These are phyloP conservation scores for Sphenopsis melanotis DNA, from an alignment of 2,797 vertebrate genomes.

Conservation along the genomic window DNA sequence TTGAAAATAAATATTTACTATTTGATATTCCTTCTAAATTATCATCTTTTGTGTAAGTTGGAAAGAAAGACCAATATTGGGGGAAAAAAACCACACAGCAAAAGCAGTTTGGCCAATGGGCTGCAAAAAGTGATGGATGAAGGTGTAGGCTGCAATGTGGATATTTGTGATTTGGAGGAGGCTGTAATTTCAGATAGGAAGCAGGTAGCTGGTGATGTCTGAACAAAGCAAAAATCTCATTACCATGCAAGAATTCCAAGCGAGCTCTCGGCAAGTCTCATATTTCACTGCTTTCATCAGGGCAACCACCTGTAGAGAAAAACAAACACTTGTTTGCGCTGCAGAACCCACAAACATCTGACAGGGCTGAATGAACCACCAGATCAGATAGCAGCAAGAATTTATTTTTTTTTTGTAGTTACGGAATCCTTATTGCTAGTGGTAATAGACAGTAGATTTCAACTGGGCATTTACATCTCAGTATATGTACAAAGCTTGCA, in stretches of 20 bases:
- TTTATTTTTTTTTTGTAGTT: not conserved
- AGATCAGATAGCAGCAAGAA: not conserved
- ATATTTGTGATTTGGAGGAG: not conserved
- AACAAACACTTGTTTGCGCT: not conserved
- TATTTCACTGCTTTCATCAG: not conserved
- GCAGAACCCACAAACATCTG: not conserved
- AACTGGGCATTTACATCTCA: not conserved
- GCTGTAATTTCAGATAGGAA: not conserved
- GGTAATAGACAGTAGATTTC: not conserved
- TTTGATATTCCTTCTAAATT: not conserved
- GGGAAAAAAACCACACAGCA: not conserved
- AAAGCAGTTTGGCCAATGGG: not conserved
- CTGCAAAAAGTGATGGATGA: not conserved
- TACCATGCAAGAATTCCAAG: not conserved
- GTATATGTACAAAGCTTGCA: not conserved
- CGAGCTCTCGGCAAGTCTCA: not conserved
- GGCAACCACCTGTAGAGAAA: not conserved
- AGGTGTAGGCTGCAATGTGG: not conserved
- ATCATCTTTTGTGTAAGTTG: not conserved
- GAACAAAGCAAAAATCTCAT: not conserved
- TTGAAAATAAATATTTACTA: not conserved
- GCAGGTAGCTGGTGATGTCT: accelerated
- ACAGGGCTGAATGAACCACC: not conserved
- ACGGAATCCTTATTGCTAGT: not conserved
- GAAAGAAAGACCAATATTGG: not conserved